Evolutionary conservation across 2,113 vertebrate genomes (phyloP).

Genomic region (Meleagris gallopavo): DNA sequence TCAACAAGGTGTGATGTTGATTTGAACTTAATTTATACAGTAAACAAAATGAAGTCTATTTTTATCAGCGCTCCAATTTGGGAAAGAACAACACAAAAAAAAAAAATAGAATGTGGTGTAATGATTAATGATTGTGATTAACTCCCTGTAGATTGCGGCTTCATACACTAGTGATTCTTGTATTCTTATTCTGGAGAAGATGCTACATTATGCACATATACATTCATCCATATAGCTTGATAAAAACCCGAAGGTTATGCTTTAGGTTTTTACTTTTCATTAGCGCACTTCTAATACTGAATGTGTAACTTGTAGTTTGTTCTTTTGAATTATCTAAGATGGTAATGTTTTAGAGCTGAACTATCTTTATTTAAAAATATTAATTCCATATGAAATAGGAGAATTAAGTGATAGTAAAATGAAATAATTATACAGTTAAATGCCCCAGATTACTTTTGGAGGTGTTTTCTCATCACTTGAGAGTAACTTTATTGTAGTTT

Average conservation of each 20-base stretch:
- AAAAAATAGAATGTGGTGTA: slow-evolving; percentile 32
- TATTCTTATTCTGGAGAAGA: slow-evolving; percentile 81
- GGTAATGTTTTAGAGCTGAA: neutral
- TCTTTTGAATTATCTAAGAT: neutral
- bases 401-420: neutral
- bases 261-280: slow-evolving; percentile 44
- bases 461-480: neutral
- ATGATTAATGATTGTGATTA: slow-evolving; percentile 90
- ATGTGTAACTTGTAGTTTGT: neutral
- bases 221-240: slow-evolving; percentile 27
- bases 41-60: slow-evolving; percentile 64
- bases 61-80: slow-evolving; percentile 33
- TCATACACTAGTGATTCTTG: slow-evolving; percentile 79
- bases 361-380: neutral
- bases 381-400: neutral
- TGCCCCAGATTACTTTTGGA: neutral
- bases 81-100: neutral
- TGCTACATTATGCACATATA: slow-evolving; percentile 64
- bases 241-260: slow-evolving; percentile 32
- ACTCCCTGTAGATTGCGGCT: slow-evolving; percentile 82
- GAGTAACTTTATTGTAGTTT: neutral
- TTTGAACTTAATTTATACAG: slow-evolving; percentile 52
- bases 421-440: neutral
- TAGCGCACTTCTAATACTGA: slow-evolving; percentile 10
- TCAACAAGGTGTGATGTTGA: neutral